Evolutionary conservation across 2,888 invertebrate genomes (phyloP), one percentile per base, ranked within the genome.

Genomic region (Phyllotreta cruciferae): DNA sequence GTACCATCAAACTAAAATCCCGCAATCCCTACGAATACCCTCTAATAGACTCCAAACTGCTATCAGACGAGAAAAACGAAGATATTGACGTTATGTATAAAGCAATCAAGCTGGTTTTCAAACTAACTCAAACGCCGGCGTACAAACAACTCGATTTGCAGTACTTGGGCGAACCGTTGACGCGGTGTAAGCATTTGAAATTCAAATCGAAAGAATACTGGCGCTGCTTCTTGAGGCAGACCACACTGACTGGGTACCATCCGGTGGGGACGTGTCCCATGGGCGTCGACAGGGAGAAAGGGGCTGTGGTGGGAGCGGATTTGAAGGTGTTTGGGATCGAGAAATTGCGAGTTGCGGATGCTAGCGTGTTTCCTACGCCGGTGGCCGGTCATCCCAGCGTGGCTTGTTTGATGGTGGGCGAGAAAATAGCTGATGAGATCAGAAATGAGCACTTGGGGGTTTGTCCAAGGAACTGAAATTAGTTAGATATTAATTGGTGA

Each of bases 191-290:
- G 34, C 60, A 75, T 0, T 64, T 79, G 8, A 61, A 66, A 6
- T 86, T 85, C 60, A 85, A 83, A 65, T 82, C 85, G 0, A 89
- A 88, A 64, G 85, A 84, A 37, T 90, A 90, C 73, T 89, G 90
- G 88, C 85, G 86, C 62, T 90, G 90, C 75, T 86, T 86, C 13
- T 62, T 75, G 35, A 68, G 70, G 62, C 68, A 86, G 35, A 76
- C 64, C 0, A 75, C 75, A 4, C 75, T 76, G 3, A 70, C 60
- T 13, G 44, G 11, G 1, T 55, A 36, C 7, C 90, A 90, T 77
- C 87, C 88, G 70, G 84, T 87, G 67, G 87, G 86, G 4, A 88
- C 89, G 0, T 87, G 87, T 70, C 87, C 87, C 68, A 90, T 90
- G 90, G 90, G 90, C 0, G 86, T 87, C 0, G 76, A 76, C 5